These are phyloP conservation scores for Numida meleagris DNA, from an alignment of 2,113 vertebrate species.

Conservation along the genomic window DNA sequence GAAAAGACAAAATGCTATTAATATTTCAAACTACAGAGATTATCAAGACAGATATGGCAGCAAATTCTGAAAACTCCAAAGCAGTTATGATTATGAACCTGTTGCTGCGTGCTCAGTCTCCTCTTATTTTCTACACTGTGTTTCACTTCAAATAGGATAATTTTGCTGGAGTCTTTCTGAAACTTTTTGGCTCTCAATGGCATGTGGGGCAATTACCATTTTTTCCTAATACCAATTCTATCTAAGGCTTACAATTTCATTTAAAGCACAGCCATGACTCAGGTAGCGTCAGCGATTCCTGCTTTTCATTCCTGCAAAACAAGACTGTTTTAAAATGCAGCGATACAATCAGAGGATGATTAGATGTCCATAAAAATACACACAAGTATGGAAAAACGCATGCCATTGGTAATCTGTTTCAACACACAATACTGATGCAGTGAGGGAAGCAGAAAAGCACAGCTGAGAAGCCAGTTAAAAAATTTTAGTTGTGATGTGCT, in stretches of 20 bases:
- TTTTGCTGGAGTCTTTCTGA: background rate
- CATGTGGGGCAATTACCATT: background rate
- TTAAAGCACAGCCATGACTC: slow-evolving; percentile 31
- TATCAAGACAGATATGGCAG: background rate
- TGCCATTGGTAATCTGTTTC: background rate
- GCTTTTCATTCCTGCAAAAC: slow-evolving; percentile 15
- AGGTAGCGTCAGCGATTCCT: background rate
- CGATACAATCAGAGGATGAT: background rate
- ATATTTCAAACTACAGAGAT: background rate
- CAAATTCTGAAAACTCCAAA: background rate
- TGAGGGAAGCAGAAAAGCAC: background rate
- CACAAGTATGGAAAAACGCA: background rate
- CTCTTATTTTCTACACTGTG: background rate
- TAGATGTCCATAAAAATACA: slow-evolving; percentile 18
- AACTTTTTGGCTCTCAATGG: background rate
- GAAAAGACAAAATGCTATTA: background rate
- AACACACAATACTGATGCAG: background rate
- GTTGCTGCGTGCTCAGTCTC: background rate
- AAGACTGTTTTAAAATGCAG: slow-evolving; percentile 3
- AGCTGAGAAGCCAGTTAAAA: background rate
- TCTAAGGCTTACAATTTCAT: background rate
- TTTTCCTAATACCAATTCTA: background rate
- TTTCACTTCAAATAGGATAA: background rate
- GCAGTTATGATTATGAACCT: background rate
- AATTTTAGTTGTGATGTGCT: background rate